Evolutionary conservation across 2,113 vertebrate species (phyloP), one percentile per base, ranked within the genome.

Genomic region (Lepisosteus oculatus): DNA sequence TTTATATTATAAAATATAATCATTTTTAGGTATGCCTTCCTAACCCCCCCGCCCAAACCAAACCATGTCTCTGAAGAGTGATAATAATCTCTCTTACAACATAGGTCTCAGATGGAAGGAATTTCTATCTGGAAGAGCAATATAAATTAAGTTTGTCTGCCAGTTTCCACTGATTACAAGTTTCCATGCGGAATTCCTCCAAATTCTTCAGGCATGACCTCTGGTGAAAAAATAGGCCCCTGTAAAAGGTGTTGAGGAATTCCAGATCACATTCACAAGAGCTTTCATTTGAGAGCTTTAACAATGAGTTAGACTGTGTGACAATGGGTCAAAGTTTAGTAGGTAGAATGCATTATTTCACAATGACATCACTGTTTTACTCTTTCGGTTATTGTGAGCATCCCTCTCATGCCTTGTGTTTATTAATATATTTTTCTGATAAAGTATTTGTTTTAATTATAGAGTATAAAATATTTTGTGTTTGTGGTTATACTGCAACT

Each of bases 61-160:
- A 67, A 77, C 78, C 76, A 78, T 82, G 76, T 94, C 90, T 93
- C 93, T 92, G 87, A 91, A 88, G 90, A 90, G 90, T 92, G 90
- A 94, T 93, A 90, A 92, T 93, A 88, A 92, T 94, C 91, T 92
- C 88, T 92, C 90, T 89, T 89, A 88, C 90, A 86, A 92, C 89
- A 86, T 89, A 91, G 91, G 93, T 93, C 94, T 96, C 93, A 95
- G 93, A 93, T n/a, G 93, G 93, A 96, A 96, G 92, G 94, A 96
- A 95, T 96, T 95, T 93, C 92, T 93, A 92, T 95, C 93, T 95
- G 95, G 93, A 95, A 90, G 91, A 93, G 89, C 88, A 91, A 91
- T 85, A 92, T 90, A 91, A 93, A 94, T 91, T 88, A 93, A 85
- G 85, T 92, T 90, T 87, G 92, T 93, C 93, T 94, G 93, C 92